Evolutionary conservation across 2,888 invertebrate genomes (phyloP), one percentile per base, ranked within the genome.

Genomic region (Yponomeuta evonymella): DNA sequence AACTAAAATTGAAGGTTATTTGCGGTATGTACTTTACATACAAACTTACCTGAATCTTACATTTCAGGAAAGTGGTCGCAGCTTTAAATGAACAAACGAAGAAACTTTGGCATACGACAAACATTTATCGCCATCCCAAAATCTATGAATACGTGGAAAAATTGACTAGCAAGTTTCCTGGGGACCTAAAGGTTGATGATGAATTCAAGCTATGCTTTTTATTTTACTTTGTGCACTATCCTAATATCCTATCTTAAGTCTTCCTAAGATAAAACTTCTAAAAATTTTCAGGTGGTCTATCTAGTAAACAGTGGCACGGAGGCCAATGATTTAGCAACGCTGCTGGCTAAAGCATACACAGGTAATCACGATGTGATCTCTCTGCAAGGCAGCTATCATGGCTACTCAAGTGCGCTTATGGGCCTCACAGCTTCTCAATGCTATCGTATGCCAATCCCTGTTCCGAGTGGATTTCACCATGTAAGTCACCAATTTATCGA

Each of bases 291-390:
- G 97, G 96, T 97, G 43, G 96, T 97, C 2, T 98, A 98, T 82
- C 95, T 99, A 78, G 97, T 98, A 1, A 99, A 99, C 87, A 99
- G 98, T 79, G 99, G 99, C 0, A 97, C 98, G 6, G 99, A 99
- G 88, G 99, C 99, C 0, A 99, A 99, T 81, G 99, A 99, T 83
- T 90, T 99, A 72, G 99, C 99, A 0, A 93, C 97, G 75, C 83
- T 98, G 48, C 93, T 99, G 86, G 96, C 98, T 0, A 94, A 98
- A 77, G 86, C 97, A 0, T 95, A 98, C 82, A 98, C 99, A 0
- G 95, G 96, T 1, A 95, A 96, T 79, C 95, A 94, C 78, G 98
- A 98, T 76, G 93, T 98, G 29, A 89, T 99, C 51, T 96, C 98
- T 0, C 91, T 99, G 70, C 95, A 96, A 78, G 98, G 98, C 88